A percentile compares a stretch with the other conserved stretches of the same genome.
Conservation (phyloP, 2,797 vertebrate genomes). For the Muscicapa striata region DNA sequence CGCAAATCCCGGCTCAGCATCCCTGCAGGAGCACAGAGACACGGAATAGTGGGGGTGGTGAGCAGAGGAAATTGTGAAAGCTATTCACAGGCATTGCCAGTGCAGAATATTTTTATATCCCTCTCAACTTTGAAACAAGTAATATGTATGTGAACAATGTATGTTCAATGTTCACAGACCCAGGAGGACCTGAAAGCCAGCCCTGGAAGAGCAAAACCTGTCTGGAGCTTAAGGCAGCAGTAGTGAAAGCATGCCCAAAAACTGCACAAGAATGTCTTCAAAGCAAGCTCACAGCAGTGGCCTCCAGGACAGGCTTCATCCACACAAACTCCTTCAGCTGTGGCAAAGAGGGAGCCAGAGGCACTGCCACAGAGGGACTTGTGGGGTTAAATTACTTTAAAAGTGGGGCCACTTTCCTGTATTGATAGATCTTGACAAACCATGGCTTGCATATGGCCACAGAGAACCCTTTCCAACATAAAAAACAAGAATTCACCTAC, state of each 20-base stretch:
- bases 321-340: background rate
- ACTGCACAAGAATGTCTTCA: background rate
- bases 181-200: background rate
- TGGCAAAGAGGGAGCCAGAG: background rate
- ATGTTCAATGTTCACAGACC: background rate
- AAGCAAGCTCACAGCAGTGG: background rate
- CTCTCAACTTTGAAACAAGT: background rate
- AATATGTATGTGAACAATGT: too few species aligned
- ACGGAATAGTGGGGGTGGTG: background rate
- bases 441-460: background rate
- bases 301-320: background rate
- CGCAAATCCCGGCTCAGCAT: background rate
- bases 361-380: background rate
- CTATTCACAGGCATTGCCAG: slow-evolving; percentile 22
- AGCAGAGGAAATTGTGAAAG: slow-evolving; percentile 43
- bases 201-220: background rate
- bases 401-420: background rate
- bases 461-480: background rate
- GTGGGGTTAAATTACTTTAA: background rate
- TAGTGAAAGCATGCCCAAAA: background rate
- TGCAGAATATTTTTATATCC: slow-evolving; percentile 14
- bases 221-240: background rate
- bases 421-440: background rate
- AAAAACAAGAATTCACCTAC: background rate
- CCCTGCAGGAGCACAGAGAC: background rate